These are phyloP conservation scores for Alectoris magna DNA, from an alignment of 2,797 vertebrate species.

Conservation along the genomic window DNA sequence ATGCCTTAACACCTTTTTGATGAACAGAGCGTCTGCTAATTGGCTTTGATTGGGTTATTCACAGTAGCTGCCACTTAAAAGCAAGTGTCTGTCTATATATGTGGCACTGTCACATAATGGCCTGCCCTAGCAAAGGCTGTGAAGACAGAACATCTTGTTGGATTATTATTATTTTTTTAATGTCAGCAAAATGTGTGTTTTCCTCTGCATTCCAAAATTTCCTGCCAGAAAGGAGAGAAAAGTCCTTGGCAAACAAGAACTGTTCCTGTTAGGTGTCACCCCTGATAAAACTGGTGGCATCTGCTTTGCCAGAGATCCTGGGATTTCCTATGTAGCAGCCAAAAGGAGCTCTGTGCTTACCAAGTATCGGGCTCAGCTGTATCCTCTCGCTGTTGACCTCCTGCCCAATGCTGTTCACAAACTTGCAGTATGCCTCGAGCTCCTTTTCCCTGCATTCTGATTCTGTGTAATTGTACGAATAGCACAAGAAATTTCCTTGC, in stretches of 20 bases:
- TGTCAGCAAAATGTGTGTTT: neutral
- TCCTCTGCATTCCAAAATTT: neutral
- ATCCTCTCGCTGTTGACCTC: conserved; percentile 57
- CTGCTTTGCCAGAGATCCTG: neutral
- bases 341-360: conserved; percentile 60
- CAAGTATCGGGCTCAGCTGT: conserved; percentile 26
- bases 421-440: neutral
- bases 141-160: neutral
- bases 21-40: neutral
- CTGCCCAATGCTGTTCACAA: conserved; percentile 42
- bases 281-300: neutral
- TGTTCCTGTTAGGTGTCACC: neutral
- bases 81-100: neutral
- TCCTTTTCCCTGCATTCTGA: neutral
- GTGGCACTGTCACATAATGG: neutral
- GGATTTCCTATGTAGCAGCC: neutral
- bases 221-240: neutral
- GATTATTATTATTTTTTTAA: neutral
- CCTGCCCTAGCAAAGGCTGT: neutral
- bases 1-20: neutral
- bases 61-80: neutral
- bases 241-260: neutral
- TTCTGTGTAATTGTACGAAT: neutral
- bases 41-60: neutral
- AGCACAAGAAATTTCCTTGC: conserved; percentile 57